Conservation (phyloP, 2,888 invertebrate genomes). For the Aradus depressus region DNA sequence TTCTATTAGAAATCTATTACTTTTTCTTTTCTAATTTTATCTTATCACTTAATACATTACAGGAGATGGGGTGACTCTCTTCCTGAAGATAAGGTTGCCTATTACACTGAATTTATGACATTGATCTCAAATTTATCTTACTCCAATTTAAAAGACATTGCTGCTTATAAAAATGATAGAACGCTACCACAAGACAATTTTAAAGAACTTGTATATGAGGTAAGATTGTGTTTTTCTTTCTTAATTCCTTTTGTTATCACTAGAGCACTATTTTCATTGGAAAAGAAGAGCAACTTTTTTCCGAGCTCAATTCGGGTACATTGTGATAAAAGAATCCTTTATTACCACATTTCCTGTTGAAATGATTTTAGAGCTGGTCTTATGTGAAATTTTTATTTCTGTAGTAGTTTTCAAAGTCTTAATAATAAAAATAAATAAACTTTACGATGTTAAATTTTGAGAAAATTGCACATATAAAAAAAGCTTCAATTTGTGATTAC, state of each 20-base stretch:
- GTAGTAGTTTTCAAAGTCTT: no score
- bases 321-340: background rate
- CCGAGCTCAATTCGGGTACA: background rate
- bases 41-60: background rate
- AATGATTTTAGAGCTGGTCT: no score
- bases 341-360: background rate
- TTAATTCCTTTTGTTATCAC: no score
- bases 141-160: slow-evolving; percentile 34
- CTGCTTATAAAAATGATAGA: slow-evolving; percentile 30
- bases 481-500: no score
- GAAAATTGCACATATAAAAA: no score
- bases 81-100: slow-evolving; percentile 21
- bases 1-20: no score
- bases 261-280: no score
- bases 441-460: no score
- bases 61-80: slow-evolving; percentile 29
- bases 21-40: no score
- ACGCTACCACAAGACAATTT: slow-evolving; percentile 31
- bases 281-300: background rate
- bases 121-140: slow-evolving; percentile 39
- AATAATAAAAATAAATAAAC: no score
- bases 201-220: slow-evolving; percentile 33
- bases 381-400: no score
- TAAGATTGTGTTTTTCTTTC: no score
- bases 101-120: slow-evolving; percentile 35